Conservation (phyloP, 2,888 invertebrate species). For the Tyria jacobaeae region DNA sequence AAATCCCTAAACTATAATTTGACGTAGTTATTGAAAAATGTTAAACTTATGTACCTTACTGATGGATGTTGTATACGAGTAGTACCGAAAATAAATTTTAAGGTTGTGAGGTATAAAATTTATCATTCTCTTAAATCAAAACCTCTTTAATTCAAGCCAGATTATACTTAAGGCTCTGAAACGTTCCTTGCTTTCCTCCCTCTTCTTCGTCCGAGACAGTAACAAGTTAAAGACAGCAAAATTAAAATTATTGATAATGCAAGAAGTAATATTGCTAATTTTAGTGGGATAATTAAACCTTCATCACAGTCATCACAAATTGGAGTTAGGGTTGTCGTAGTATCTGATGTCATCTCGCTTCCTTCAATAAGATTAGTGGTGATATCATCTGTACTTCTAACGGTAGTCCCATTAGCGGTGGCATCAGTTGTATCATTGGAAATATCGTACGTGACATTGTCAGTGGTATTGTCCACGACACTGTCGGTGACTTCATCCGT, state of each 20-base stretch:
- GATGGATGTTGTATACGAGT: too few relatives aligned
- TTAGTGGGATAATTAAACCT: conserved; percentile 47
- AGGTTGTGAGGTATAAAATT: too few relatives aligned
- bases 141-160: too few relatives aligned
- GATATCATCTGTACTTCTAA: background rate
- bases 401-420: too few relatives aligned
- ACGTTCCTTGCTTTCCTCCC: too few relatives aligned
- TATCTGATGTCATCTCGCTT: background rate
- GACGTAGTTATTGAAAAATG: too few relatives aligned
- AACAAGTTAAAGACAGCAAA: conserved; percentile 38
- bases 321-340: background rate
- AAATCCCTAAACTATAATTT: too few relatives aligned
- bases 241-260: conserved; percentile 33
- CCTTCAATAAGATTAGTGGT: background rate
- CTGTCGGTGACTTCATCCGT: too few relatives aligned
- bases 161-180: conserved; percentile 27
- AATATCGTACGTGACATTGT: background rate
- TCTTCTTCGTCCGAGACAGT: conserved; percentile 38
- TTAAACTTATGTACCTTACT: too few relatives aligned
- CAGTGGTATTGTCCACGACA: background rate
- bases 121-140: too few relatives aligned
- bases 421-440: too few relatives aligned
- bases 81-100: too few relatives aligned
- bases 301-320: background rate
- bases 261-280: conserved; percentile 41